Percentiles rank a stretch among this genome's conserved stretches.
Evolutionary conservation across 2,888 invertebrate species (phyloP).

Genomic region (Busseola fusca): DNA sequence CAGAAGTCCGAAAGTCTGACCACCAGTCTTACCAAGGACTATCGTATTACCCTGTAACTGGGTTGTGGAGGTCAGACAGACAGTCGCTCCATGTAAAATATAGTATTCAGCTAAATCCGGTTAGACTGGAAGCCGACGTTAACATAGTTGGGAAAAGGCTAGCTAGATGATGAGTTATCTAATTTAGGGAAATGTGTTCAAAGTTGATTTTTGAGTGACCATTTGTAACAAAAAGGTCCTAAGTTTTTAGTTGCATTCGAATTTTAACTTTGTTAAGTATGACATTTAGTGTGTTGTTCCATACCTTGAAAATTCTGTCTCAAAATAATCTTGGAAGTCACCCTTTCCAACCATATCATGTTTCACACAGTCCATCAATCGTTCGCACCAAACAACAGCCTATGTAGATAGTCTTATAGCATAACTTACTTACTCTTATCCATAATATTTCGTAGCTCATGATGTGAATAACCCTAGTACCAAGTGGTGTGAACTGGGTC

Average conservation of each 20-base stretch:
- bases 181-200: background rate
- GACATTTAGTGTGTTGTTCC: background rate
- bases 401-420: background rate
- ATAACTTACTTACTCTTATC: background rate
- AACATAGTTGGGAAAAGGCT: no score
- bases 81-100: no score
- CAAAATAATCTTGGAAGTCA: background rate
- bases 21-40: no score
- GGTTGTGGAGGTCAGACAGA: no score
- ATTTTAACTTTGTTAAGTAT: background rate
- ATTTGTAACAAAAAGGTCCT: background rate
- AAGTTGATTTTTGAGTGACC: background rate
- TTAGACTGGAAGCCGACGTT: no score
- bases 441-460: slow-evolving; percentile 28
- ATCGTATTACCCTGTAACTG: no score
- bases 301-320: background rate
- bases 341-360: background rate
- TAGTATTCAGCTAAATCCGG: no score
- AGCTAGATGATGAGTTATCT: no score
- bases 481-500: slow-evolving; percentile 67
- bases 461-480: slow-evolving; percentile 41
- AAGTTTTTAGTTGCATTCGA: background rate
- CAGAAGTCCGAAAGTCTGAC: no score
- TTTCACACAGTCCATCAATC: background rate
- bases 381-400: background rate